Percentiles rank a stretch among this genome's conserved stretches.
Evolutionary conservation across 2,113 vertebrate genomes (phyloP).

Genomic region (Takifugu flavidus): DNA sequence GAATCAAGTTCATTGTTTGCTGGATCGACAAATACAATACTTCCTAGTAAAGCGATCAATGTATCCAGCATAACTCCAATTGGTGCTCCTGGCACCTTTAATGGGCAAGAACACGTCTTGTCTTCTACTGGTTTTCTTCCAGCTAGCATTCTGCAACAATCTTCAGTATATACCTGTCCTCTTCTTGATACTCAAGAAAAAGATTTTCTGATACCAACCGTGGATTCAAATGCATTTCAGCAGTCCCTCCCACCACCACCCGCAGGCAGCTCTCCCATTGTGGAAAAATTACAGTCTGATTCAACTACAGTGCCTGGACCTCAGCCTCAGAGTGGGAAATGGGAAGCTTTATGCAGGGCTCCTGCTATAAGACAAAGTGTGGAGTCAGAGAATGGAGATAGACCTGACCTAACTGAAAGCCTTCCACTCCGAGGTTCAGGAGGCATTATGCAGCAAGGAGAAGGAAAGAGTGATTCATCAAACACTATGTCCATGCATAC

Average conservation of each 20-base stretch:
- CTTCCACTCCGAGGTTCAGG: neutral
- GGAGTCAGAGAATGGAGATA: neutral
- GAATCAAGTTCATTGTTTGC: slow-evolving; percentile 18
- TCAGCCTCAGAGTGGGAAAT: neutral
- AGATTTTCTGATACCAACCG: slow-evolving; percentile 4
- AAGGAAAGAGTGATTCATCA: slow-evolving; percentile 3
- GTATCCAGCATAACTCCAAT: slow-evolving; percentile 15
- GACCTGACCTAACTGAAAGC: neutral
- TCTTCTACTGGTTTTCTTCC: slow-evolving; percentile 13
- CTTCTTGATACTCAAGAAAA: slow-evolving; percentile 3
- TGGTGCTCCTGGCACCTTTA: slow-evolving; percentile 7
- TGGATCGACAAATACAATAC: neutral
- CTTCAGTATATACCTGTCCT: neutral
- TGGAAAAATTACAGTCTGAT: slow-evolving; percentile 7
- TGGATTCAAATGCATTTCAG: neutral
- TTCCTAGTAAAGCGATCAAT: slow-evolving; percentile 1
- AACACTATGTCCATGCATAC: slow-evolving; percentile 7
- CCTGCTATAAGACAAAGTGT: slow-evolving; percentile 25
- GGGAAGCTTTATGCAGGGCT: slow-evolving; percentile 20
- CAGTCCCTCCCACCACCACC: slow-evolving; percentile 6
- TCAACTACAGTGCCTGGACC: slow-evolving; percentile 10
- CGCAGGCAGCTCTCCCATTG: slow-evolving; percentile 11
- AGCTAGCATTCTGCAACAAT: slow-evolving; percentile 16
- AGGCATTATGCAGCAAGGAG: slow-evolving; percentile 16
- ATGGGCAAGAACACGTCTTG: slow-evolving; percentile 1